A percentile compares a stretch with the other conserved stretches of the same genome.
Evolutionary conservation across 2,113 vertebrate species (phyloP).

Genomic region (Pelvicachromis taeniatus): DNA sequence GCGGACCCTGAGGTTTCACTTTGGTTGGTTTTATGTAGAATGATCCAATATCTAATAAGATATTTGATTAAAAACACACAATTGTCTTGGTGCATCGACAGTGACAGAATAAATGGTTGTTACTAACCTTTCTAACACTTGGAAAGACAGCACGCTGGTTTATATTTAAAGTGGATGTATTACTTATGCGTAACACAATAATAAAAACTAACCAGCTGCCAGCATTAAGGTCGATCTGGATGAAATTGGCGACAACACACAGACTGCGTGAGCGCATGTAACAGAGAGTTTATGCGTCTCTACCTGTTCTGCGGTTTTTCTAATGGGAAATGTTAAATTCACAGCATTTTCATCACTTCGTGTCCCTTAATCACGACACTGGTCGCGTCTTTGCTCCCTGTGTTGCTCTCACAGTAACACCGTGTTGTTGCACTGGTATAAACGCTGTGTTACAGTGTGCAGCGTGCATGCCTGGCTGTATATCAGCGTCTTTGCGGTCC

Average conservation of each 20-base stretch:
- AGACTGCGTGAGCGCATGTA: fast-evolving
- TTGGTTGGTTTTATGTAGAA: background rate
- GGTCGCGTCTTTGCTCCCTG: background rate
- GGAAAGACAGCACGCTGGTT: background rate
- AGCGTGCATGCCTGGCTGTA: background rate
- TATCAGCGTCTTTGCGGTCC: slow-evolving; percentile 42
- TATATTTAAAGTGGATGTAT: no score
- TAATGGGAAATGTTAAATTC: background rate
- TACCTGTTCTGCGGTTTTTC: background rate
- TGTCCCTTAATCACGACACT: background rate
- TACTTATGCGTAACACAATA: background rate
- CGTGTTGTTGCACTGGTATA: background rate
- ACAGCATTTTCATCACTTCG: background rate
- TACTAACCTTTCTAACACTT: no score
- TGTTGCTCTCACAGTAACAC: fast-evolving
- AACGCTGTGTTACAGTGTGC: background rate
- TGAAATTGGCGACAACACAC: background rate
- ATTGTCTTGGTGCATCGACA: no score
- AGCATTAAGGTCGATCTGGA: background rate
- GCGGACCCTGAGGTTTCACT: background rate
- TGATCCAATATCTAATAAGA: background rate
- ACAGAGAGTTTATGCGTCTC: fast-evolving
- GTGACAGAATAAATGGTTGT: no score
- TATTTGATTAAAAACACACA: no score
- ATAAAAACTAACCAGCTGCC: background rate